A percentile compares a stretch with the other conserved stretches of the same genome.
These are phyloP conservation scores for Strigamia crassipes DNA, from an alignment of 2,888 invertebrate genomes.

Conservation along the genomic window DNA sequence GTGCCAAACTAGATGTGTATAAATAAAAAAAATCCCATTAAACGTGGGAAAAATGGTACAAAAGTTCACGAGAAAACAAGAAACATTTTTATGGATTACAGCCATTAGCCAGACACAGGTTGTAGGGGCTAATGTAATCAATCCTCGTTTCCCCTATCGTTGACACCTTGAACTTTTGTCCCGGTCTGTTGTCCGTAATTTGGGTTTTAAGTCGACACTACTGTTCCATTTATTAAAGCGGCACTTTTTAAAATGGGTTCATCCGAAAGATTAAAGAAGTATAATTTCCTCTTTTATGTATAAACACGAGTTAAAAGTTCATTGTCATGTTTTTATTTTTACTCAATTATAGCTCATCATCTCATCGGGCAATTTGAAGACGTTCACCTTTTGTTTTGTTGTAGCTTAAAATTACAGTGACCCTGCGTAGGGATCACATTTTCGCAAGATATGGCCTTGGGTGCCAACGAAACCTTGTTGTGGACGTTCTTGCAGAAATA, in stretches of 20 bases:
- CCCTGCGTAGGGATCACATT: not conserved
- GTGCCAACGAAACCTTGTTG: not conserved
- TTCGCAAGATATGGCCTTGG: not conserved
- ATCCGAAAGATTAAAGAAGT: too few species aligned
- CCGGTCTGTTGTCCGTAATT: not conserved
- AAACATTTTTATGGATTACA: not conserved
- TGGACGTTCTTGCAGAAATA: not conserved
- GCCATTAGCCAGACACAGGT: too few species aligned
- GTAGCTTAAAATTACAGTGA: conserved; percentile 4
- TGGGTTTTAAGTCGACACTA: not conserved
- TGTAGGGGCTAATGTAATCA: too few species aligned
- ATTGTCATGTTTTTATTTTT: not conserved
- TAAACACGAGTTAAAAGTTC: not conserved
- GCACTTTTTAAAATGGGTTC: too few species aligned
- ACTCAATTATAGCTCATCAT: conserved; percentile 3
- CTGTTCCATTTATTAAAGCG: not conserved
- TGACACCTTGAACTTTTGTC: conserved; percentile 10
- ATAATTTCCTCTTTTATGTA: too few species aligned
- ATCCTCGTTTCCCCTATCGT: not conserved
- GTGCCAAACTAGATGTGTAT: not conserved
- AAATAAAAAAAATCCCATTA: not conserved
- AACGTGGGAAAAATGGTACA: not conserved
- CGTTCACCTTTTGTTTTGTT: not conserved
- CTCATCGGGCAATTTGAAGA: not conserved
- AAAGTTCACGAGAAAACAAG: not conserved